Base-by-base conservation (phyloP, 2,797 vertebrate genomes). In the Falco biarmicus region DNA sequence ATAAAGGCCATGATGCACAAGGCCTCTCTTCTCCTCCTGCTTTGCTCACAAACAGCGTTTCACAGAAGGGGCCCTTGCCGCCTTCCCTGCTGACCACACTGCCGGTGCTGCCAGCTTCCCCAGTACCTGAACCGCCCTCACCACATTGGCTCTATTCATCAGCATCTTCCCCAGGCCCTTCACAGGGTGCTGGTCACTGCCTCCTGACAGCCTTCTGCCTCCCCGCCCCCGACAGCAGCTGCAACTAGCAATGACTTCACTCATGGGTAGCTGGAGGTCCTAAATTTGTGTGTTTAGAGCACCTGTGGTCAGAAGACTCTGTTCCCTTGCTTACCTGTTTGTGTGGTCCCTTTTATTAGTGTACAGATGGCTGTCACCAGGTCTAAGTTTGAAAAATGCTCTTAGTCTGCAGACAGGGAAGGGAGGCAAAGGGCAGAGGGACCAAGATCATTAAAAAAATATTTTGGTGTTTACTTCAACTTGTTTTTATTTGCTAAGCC, bases 401-500 rank as follows among this genome's bases (percentile, higher is more conserved):
- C 65, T 90, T 20, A 66, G 85, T 43, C 83, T 81, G 79, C 53
- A 68, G 56, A 15, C 83, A 70, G 56, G 59, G 80, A 61, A 82
- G 66, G 51, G 31, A 76, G 74, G 91, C 66, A 90, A 92, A 84
- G 37, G 88, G 77, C 88, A 82, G 66, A 73, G 56, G 81, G 70
- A 84, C 84, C 32, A 29, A 79, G 81, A 79, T 90, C n/a, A 79
- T 95, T 96, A 14, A 41, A 89, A 61, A 90, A 32, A 56, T 56
- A 87, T 89, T 82, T 68, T 66, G 48, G 54, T 84, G 60, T 92
- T 96, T 93, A 79, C 88, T 93, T 95, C 73, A 61, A 64, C 29
- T 93, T 94, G 76, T 45, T 91, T 95, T 77, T 80, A 83, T 95
- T 95, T 95, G 80, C 87, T 84, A 31, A 94, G 87, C 50, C 85